phyloP scores from a whole-genome alignment of 2,113 vertebrate species.

The Mesocricetus auratus region DNA sequence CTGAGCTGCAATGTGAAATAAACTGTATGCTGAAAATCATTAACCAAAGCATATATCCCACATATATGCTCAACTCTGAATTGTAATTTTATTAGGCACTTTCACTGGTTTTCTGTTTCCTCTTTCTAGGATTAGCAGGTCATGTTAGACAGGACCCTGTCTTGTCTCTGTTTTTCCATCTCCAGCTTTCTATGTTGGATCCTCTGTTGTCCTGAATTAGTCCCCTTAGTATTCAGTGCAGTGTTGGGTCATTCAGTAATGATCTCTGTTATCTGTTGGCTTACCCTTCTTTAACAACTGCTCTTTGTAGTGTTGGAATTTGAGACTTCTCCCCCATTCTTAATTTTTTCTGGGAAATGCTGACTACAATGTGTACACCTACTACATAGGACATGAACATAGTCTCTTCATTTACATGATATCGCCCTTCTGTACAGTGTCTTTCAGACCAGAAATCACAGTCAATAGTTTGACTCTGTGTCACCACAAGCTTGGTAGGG shows the following conservation, averaged over 20 bases:
- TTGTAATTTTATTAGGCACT: constrained; percentile 57
- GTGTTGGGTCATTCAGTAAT: neutral
- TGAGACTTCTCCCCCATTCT: neutral
- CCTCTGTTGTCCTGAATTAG: neutral
- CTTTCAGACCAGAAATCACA: constrained; percentile 50
- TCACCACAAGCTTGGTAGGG: neutral
- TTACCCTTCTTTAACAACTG: neutral
- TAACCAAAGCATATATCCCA: constrained; percentile 39
- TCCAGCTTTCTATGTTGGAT: neutral
- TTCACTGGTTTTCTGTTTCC: constrained; percentile 59
- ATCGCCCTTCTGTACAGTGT: neutral
- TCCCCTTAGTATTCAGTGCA: neutral
- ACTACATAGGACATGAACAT: neutral
- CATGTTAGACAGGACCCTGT: neutral
- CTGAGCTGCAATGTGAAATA: neutral
- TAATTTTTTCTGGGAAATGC: neutral
- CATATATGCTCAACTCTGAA: constrained; percentile 4
- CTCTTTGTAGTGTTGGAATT: neutral
- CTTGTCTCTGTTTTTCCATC: neutral
- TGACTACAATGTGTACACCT: neutral
- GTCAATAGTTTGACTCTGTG: neutral
- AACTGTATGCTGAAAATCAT: neutral
- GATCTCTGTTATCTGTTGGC: neutral
- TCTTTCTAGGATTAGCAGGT: neutral
- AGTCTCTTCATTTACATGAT: neutral